Evolutionary conservation across 2,888 invertebrate genomes (phyloP), one percentile per base, ranked within the genome.

Genomic region (Aspidiotus destructor): DNA sequence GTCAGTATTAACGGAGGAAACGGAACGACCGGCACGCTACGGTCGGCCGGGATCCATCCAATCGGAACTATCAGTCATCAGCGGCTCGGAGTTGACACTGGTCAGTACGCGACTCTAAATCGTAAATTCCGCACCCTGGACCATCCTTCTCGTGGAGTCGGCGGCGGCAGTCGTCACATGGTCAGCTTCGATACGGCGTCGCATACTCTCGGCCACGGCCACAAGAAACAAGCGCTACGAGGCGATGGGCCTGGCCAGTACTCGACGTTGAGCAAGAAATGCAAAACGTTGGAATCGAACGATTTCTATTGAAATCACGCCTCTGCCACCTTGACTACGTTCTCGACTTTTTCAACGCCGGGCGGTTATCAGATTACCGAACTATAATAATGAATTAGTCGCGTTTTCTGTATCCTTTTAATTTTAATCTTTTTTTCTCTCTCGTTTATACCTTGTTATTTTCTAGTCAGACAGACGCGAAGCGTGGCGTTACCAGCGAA

Each of bases 211-310:
- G 73, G 86, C 85, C 81, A 86, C 85, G 76, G 82, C 86, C 74
- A 87, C 85, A 76, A 82, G 86, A 73, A 72, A 69, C 71, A 71
- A 71, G 72, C 71, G 62, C 71, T 70, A 68, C 72, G 72, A 78
- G 85, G 85, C 78, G 85, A 85, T 76, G 85, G 89, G 83, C 86
- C 86, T 76, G 82, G 82, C 75, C 92, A 92, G 86, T 92, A 92
- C 86, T 91, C 92, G 81, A 92, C 92, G 81, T 83, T 92, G 82
- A 92, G 90, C 86, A 92, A 92, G 83, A 91, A 92, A 83, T 93
- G 92, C 87, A 92, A 92, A 84, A 92, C 92, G 76, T 83, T 92
- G 74, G 92, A 92, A 83, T 88, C 91, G 77, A 89, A 87, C 78
- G 92, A 92, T 82, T 92, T 92, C 84, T 93, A 92, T 89, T 92